phyloP scores from a whole-genome alignment of 2,797 vertebrate genomes.

The Trachops cirrhosus region DNA sequence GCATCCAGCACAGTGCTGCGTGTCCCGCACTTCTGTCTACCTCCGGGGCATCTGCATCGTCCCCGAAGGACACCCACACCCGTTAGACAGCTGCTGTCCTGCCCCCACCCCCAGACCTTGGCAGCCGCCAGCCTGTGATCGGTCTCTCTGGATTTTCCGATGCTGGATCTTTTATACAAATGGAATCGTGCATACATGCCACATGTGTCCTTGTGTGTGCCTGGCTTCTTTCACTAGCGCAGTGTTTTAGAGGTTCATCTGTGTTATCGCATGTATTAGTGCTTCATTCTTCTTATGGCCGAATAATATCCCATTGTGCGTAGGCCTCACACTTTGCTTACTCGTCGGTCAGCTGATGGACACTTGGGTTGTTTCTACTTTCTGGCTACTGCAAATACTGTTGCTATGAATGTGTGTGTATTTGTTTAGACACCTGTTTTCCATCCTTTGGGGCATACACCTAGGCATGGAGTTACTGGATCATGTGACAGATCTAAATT shows the following conservation, averaged over 20 bases:
- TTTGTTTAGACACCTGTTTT: neutral
- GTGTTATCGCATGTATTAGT: rapidly evolving
- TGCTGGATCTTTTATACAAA: neutral
- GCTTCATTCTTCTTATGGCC: neutral
- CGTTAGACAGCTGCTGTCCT: neutral
- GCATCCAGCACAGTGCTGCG: neutral
- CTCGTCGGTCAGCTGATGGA: neutral
- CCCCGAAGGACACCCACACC: neutral
- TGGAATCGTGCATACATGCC: neutral
- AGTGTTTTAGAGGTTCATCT: neutral
- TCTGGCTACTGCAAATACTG: neutral
- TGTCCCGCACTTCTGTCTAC: neutral
- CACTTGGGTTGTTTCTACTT: neutral
- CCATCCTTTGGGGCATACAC: neutral
- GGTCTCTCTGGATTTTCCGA: neutral
- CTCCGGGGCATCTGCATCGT: neutral
- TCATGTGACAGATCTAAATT: neutral
- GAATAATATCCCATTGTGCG: neutral
- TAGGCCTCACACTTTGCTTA: neutral
- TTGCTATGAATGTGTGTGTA: neutral
- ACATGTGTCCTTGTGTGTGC: no score
- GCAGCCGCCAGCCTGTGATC: no score
- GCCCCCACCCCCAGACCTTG: no score
- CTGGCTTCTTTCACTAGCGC: neutral
- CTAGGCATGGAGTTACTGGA: neutral